Evolutionary conservation across 2,113 vertebrate genomes (phyloP).

Genomic region (Pleuronectes platessa): DNA sequence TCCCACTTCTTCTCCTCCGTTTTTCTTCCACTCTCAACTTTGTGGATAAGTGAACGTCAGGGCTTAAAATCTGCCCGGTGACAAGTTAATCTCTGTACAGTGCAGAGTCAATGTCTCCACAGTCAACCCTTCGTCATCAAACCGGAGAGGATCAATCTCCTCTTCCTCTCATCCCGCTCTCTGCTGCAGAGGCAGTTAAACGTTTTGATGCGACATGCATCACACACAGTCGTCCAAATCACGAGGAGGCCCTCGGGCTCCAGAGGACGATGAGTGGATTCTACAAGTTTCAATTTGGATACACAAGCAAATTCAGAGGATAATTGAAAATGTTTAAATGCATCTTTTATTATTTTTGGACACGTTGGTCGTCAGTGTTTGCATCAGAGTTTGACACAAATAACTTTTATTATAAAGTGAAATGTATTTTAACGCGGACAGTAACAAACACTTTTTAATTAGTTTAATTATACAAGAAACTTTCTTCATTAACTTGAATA

Average conservation of each 20-base stretch:
- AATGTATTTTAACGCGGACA: neutral
- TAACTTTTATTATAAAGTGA: too few relatives aligned
- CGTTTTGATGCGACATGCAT: constrained; percentile 51
- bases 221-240: constrained; percentile 41
- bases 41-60: constrained; percentile 25
- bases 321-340: constrained; percentile 6
- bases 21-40: neutral
- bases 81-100: constrained; percentile 76
- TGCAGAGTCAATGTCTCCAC: constrained; percentile 69
- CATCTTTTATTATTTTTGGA: neutral
- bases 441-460: neutral
- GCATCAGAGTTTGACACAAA: constrained; percentile 1
- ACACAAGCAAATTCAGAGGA: constrained; percentile 37
- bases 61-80: constrained; percentile 64
- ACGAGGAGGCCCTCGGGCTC: constrained; percentile 9
- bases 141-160: constrained; percentile 65
- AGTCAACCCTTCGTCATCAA: constrained; percentile 56
- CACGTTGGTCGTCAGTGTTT: neutral
- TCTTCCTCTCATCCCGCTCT: constrained; percentile 50
- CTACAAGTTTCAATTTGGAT: constrained; percentile 42
- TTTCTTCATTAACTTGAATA: constrained; percentile 19
- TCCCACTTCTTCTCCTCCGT: constrained; percentile 7
- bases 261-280: constrained; percentile 29
- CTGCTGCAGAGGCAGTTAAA: constrained; percentile 44
- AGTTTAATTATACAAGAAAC: constrained; percentile 20